phyloP scores from a whole-genome alignment of 2,888 invertebrate species.

The Cheilosia vernalis region DNA sequence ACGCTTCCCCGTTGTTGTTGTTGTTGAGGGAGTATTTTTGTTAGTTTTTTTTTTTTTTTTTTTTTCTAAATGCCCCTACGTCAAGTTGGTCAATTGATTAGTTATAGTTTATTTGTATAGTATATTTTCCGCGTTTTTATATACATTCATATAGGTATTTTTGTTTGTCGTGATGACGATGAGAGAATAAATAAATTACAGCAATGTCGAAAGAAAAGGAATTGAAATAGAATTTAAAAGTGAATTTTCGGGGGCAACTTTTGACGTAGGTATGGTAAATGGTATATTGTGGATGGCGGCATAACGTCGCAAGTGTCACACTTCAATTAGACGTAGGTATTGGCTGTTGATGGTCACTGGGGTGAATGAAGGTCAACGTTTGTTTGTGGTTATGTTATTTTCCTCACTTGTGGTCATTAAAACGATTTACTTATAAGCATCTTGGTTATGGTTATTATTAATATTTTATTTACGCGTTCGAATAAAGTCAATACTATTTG shows the following conservation, averaged over 20 bases:
- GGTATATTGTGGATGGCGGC: background rate
- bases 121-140: conserved; percentile 7
- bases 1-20: background rate
- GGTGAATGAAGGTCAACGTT: conserved; percentile 10
- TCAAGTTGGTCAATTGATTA: conserved; percentile 24
- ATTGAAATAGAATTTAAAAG: conserved; percentile 5
- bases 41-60: too few relatives aligned
- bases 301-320: conserved; percentile 22
- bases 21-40: background rate
- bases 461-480: too few relatives aligned
- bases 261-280: conserved; percentile 12
- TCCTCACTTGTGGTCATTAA: background rate
- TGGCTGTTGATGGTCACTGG: background rate
- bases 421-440: background rate
- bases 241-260: conserved; percentile 25
- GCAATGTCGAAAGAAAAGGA: background rate
- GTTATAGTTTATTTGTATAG: conserved; percentile 12
- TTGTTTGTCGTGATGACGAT: background rate
- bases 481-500: too few relatives aligned
- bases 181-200: background rate
- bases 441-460: background rate
- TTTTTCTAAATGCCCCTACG: background rate
- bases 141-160: background rate
- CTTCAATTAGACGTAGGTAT: conserved; percentile 2
- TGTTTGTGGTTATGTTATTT: background rate